These are phyloP conservation scores for Menura novaehollandiae DNA, from an alignment of 2,113 vertebrate species.

Conservation along the genomic window DNA sequence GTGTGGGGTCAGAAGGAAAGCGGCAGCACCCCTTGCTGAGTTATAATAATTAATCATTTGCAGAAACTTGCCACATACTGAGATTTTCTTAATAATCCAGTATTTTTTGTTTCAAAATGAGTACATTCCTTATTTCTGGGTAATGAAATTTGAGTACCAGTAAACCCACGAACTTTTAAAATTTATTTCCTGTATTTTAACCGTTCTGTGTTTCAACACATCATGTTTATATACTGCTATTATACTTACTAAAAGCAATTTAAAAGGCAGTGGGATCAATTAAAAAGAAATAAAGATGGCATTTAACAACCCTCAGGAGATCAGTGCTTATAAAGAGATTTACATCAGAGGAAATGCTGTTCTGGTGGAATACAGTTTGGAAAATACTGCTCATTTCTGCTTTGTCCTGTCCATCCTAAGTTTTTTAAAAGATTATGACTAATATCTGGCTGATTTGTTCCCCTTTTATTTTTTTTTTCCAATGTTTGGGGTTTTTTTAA, in stretches of 20 bases:
- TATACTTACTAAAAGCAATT: background rate
- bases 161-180: background rate
- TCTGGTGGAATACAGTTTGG: background rate
- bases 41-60: background rate
- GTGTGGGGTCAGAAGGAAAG: background rate
- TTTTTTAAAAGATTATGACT: background rate
- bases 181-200: background rate
- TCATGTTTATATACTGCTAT: background rate
- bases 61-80: background rate
- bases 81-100: background rate
- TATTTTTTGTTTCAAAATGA: background rate
- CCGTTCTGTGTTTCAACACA: background rate
- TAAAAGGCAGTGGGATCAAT: background rate
- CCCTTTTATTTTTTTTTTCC: background rate
- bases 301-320: background rate
- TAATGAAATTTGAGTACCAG: background rate
- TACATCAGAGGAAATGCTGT: background rate
- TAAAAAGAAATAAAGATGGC: background rate
- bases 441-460: background rate
- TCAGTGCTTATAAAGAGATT: background rate
- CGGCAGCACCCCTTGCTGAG: background rate
- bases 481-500: background rate
- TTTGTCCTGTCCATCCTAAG: background rate
- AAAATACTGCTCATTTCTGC: background rate
- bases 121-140: background rate